Evolutionary conservation across 2,888 invertebrate genomes (phyloP), one percentile per base, ranked within the genome.

Genomic region (Andrena minutula): DNA sequence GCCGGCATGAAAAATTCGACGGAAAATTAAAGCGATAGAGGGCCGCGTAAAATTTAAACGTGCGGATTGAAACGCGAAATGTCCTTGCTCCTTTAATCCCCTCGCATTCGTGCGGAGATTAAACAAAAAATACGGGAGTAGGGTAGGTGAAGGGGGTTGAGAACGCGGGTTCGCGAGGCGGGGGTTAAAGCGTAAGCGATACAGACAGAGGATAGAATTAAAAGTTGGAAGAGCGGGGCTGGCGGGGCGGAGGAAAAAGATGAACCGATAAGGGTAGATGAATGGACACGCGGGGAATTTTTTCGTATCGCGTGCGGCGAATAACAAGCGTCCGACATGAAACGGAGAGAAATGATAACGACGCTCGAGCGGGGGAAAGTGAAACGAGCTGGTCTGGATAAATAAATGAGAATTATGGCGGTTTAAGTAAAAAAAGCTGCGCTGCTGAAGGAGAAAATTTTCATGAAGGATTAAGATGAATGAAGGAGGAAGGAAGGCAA

Each of bases 211-310:
- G 35, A 72, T 56, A 16, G 72, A 72, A 76, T 76, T 82, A 76
- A 81, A 69, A 82, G 77, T 77, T 77, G 30, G 49, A 16, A n/a
- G 51, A 47, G 49, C 28, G 72, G 56, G 28, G 61, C 76, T 28
- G 35, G 56, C 26, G 16, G 58, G 47, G 60, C 2, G 10, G n/a
- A 0, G 5, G 10, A n/a, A 53, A 66, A 58, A 56, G 49, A 64
- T 20, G 72, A 68, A 65, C 72, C 63, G 63, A 72, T 71, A 79
- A 60, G 69, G 5, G 69, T 12, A 32, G 51, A 74, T 16, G 71
- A 73, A 72, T 60, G 86, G 58, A 73, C 70, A 74, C 35, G n/a
- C 51, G 41, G 70, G 58, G 71, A 82, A 79, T 70, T 71, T 75
- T 74, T 71, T 30, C 32, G 53, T 35, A 35, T 69, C 72, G 49